phyloP scores from a whole-genome alignment of 2,888 invertebrate genomes.

The Flexamia atlantica region DNA sequence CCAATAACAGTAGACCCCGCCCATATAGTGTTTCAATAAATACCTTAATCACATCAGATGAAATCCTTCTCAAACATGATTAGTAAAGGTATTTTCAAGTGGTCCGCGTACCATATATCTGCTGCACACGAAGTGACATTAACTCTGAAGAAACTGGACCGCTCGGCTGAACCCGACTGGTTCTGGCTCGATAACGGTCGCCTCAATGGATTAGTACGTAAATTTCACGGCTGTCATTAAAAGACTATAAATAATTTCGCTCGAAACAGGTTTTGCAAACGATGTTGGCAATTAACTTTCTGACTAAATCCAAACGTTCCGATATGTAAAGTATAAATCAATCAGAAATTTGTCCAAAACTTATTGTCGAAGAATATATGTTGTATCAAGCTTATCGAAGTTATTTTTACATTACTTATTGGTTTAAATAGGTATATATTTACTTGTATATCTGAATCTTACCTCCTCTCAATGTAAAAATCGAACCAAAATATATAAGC shows the following conservation, averaged over 20 bases:
- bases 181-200: background rate
- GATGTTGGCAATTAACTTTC: too few species aligned
- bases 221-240: background rate
- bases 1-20: slow-evolving; percentile 18
- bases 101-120: background rate
- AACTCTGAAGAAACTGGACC: background rate
- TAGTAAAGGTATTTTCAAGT: slow-evolving; percentile 1
- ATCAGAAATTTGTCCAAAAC: too few species aligned
- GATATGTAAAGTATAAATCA: too few species aligned
- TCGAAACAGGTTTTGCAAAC: too few species aligned
- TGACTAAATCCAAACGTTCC: too few species aligned
- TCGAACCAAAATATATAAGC: too few species aligned
- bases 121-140: slow-evolving; percentile 4
- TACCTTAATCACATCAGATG: slow-evolving; percentile 13
- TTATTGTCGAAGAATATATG: too few species aligned
- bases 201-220: background rate
- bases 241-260: background rate
- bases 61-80: slow-evolving; percentile 38
- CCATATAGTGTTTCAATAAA: slow-evolving; percentile 32
- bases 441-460: too few species aligned
- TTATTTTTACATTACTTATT: too few species aligned
- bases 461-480: too few species aligned
- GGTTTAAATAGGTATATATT: too few species aligned
- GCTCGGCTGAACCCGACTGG: background rate
- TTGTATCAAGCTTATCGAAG: too few species aligned